A percentile compares a stretch with the other conserved stretches of the same genome.
Evolutionary conservation across 2,888 invertebrate species (phyloP).

Genomic region (Lasioglossum calceatum): DNA sequence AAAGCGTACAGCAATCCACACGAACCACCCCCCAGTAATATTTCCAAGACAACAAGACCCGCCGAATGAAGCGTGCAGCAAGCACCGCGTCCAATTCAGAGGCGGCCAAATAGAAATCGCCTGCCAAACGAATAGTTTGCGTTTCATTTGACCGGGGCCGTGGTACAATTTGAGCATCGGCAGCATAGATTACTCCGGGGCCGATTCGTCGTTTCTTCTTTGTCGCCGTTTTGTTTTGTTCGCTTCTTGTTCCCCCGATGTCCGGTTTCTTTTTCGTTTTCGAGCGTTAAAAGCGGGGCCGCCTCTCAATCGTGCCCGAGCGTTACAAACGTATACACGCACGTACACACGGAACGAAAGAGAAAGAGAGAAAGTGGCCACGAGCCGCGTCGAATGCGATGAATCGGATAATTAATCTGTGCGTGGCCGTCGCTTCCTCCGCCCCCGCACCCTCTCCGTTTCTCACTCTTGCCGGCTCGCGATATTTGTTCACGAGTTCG

Average conservation of each 20-base stretch:
- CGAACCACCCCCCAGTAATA: neutral
- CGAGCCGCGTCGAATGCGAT: constrained; percentile 66
- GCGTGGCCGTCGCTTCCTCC: constrained; percentile 1
- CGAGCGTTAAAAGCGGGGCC: constrained; percentile 4
- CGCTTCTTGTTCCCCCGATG: neutral
- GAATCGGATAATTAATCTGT: constrained; percentile 72
- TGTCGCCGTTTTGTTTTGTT: neutral
- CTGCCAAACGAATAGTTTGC: neutral
- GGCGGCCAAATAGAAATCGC: neutral
- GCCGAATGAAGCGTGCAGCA: neutral
- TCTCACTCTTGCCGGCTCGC: constrained; percentile 62
- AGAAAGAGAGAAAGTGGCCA: constrained; percentile 34
- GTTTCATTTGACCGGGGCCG: neutral
- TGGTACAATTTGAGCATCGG: neutral
- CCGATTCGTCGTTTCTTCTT: constrained; percentile 1
- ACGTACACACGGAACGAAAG: neutral
- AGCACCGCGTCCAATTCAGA: neutral
- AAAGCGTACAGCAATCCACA: neutral
- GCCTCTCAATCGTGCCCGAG: neutral
- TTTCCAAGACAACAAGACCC: neutral
- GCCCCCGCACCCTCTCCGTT: neutral
- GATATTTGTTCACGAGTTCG: constrained; percentile 72
- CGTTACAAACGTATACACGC: neutral
- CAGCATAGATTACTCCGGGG: neutral
- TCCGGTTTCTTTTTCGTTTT: constrained; percentile 8